Evolutionary conservation across 2,797 vertebrate species (phyloP).

Genomic region (Petrocephalus schoutedeni): DNA sequence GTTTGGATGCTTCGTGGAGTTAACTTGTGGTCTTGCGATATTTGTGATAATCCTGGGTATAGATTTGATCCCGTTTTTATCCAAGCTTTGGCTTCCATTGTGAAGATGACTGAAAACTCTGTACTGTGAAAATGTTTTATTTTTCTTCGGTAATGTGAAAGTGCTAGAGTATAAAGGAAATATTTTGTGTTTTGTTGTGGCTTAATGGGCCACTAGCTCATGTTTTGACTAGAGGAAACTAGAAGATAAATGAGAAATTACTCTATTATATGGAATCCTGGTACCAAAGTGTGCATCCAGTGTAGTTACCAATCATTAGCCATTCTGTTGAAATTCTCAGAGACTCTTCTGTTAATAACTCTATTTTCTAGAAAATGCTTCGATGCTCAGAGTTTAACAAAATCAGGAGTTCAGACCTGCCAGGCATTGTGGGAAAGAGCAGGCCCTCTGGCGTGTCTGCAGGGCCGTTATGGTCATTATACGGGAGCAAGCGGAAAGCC

Average conservation of each 20-base stretch:
- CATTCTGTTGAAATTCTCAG: not conserved
- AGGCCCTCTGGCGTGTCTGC: not conserved
- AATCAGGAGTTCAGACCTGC: not conserved
- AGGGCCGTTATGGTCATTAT: not conserved
- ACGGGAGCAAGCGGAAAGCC: not conserved
- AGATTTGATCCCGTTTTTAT: not conserved
- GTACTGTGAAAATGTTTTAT: not conserved
- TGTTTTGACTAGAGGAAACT: not conserved
- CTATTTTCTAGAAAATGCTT: not conserved
- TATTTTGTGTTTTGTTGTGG: not conserved
- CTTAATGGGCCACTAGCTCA: not conserved
- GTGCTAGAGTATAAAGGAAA: not conserved
- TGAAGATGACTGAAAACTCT: not conserved
- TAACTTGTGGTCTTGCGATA: not conserved
- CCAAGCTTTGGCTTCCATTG: not conserved
- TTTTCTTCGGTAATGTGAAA: not conserved
- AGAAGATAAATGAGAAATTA: not conserved
- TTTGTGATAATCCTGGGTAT: not conserved
- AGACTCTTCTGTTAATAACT: not conserved
- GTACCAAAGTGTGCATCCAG: not conserved
- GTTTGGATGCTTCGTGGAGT: not conserved
- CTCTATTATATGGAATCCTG: not conserved
- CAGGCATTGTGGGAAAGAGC: not conserved
- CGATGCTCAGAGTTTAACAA: not conserved
- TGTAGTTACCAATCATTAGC: not conserved